A percentile compares a stretch with the other conserved stretches of the same genome.
phyloP scores from a whole-genome alignment of 2,113 vertebrate genomes.

The Anarrhichthys ocellatus region DNA sequence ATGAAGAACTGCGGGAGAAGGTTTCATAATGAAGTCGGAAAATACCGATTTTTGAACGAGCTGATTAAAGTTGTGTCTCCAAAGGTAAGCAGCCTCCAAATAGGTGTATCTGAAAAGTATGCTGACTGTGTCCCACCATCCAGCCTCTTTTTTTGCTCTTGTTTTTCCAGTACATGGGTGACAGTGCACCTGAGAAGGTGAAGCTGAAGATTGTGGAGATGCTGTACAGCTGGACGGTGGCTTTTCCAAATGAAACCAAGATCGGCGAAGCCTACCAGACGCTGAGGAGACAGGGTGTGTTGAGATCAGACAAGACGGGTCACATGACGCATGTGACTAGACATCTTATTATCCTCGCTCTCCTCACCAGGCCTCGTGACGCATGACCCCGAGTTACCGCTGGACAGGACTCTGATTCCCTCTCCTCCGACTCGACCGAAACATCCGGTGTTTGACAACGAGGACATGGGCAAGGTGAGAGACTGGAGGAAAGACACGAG shows the following conservation, averaged over 20 bases:
- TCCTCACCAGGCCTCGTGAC: conserved; percentile 88
- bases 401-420: conserved; percentile 92
- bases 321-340: neutral
- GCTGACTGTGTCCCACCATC: neutral
- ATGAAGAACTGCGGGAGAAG: conserved; percentile 98
- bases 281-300: conserved; percentile 92
- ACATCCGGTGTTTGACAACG: conserved; percentile 97
- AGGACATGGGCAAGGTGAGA: conserved; percentile 96
- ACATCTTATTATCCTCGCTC: neutral
- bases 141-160: neutral
- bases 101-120: neutral
- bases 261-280: conserved; percentile 96
- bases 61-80: conserved; percentile 98
- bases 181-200: conserved; percentile 93
- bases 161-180: conserved; percentile 91
- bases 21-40: conserved; percentile 96
- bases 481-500: neutral
- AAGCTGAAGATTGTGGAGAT: conserved; percentile 94
- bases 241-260: conserved; percentile 92
- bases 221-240: conserved; percentile 95
- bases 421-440: conserved; percentile 93
- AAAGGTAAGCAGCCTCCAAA: conserved; percentile 85
- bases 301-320: neutral
- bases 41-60: conserved; percentile 96
- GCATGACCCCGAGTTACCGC: conserved; percentile 89